Base-by-base conservation (phyloP, 2,113 vertebrate genomes). In the Lophotis ruficrista region DNA sequence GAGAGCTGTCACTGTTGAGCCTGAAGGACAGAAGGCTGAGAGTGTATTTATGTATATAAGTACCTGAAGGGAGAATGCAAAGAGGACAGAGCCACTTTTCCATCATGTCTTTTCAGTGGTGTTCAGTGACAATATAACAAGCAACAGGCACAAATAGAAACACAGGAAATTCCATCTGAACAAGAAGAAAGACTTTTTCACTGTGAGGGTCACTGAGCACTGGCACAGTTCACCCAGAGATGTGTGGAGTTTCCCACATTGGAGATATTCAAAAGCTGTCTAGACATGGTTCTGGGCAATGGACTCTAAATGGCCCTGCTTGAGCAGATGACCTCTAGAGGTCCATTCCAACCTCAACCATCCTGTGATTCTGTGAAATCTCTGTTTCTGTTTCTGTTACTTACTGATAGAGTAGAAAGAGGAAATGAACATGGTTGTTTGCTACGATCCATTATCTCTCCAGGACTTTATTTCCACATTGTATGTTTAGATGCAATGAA, bases 381-480 rank as follows among this genome's bases (percentile, higher is more conserved):
- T 38, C 9, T 47, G 2, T 4, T 77, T 56, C 16, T 53, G 21
- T 70, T 66, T 83, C 58, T 60, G 6, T 37, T 71, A 54, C 13
- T 45, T 83, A 13, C 15, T 54, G 25, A 41, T 28, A 68, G 10
- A 64, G 3, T 31, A 19, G 5, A 58, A 90, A 92, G 21, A 54
- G 5, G 21, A 73, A 85, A 75, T 27, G 0, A 61, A 69, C 22
- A 50, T 0, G 0, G 14, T 57, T 65, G 9, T 73, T 66, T 75
- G 7, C 13, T 38, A 19, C 53, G 48, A 87, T 27, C 14, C 10
- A 19, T 58, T 71, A 41, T 18, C 13, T 38, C 24, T 79, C 15
- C 15, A 76, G 76, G 37, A 41, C 2, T 69, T 64, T 27, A 33
- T 68, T 77, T 83, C 27, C 14, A 35, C 1, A 6, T 4, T 33